Evolutionary conservation across 2,113 vertebrate species (phyloP).

Genomic region (Neopipo cinnamomea): DNA sequence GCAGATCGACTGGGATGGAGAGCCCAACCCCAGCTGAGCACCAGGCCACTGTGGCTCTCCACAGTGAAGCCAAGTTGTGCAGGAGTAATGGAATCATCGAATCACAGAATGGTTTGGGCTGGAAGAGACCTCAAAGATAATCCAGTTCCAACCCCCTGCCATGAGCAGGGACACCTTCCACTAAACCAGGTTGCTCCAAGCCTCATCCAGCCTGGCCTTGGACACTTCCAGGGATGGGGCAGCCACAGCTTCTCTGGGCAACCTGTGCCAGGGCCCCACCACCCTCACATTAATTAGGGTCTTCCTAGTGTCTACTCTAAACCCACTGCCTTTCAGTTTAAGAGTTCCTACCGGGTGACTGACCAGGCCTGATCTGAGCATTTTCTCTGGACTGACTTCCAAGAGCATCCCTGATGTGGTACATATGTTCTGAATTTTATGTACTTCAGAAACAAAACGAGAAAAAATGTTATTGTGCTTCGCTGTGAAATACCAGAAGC

Average conservation of each 20-base stretch:
- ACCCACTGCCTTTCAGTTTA: not conserved
- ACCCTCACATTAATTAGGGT: not conserved
- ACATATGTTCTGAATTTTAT: constrained; percentile 14
- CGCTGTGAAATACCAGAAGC: not conserved
- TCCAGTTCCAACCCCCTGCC: too few relatives aligned
- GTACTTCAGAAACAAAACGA: not conserved
- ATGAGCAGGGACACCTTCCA: not conserved
- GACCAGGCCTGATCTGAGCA: not conserved
- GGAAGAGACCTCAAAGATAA: not conserved
- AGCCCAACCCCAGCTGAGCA: not conserved
- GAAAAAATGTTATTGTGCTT: not conserved
- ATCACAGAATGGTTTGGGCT: not conserved
- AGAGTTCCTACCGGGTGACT: not conserved
- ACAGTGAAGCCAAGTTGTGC: not conserved
- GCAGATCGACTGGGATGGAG: not conserved
- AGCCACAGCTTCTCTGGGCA: not conserved
- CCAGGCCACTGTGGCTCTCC: not conserved
- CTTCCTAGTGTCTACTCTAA: not conserved
- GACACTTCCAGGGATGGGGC: not conserved
- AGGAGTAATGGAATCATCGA: not conserved
- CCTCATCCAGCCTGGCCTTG: not conserved
- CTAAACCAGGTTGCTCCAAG: not conserved
- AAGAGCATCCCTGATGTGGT: not conserved
- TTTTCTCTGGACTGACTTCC: not conserved
- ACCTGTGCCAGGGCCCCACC: not conserved